Percentiles rank a stretch among this genome's conserved stretches.
These are phyloP conservation scores for Ypsolopha scabrella DNA, from an alignment of 2,888 invertebrate genomes.

Conservation along the genomic window DNA sequence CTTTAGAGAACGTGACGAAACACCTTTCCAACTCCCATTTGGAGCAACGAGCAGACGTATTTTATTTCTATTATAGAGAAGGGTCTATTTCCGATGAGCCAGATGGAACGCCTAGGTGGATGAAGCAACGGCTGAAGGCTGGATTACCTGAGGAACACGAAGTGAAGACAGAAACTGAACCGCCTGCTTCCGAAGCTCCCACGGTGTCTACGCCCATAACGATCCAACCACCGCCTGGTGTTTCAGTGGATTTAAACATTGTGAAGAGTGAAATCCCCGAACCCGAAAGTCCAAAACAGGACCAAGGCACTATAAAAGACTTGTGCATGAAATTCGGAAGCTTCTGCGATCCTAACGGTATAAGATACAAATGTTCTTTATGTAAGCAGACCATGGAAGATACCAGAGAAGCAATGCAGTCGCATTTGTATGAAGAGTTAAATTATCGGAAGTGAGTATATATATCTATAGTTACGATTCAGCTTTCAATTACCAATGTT, in stretches of 20 bases:
- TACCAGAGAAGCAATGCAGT: conserved; percentile 70
- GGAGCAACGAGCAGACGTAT: conserved; percentile 33
- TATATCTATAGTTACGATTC: too few relatives aligned
- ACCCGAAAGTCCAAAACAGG: conserved; percentile 12
- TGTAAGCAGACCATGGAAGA: conserved; percentile 72
- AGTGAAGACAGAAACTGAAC: conserved; percentile 31
- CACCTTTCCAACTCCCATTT: conserved; percentile 74
- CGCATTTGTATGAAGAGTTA: conserved; percentile 76
- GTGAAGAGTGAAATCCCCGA: conserved; percentile 41
- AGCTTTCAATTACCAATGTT: too few relatives aligned
- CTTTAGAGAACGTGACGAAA: conserved; percentile 65
- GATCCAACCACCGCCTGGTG: conserved; percentile 2
- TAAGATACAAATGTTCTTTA: conserved; percentile 71
- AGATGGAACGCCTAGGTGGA: conserved; percentile 44
- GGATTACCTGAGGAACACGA: conserved; percentile 15
- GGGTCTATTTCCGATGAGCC: conserved; percentile 34
- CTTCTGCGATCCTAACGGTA: conserved; percentile 63
- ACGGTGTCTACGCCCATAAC: conserved; percentile 9
- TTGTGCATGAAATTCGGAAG: conserved; percentile 37
- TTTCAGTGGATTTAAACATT: conserved; percentile 32
- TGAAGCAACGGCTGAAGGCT: conserved; percentile 33
- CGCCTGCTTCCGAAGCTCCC: conserved; percentile 4
- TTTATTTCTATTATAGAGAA: conserved; percentile 69
- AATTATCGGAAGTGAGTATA: conserved; percentile 72
- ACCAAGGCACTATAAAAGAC: conserved; percentile 23